A percentile compares a stretch with the other conserved stretches of the same genome.
Conservation (phyloP, 2,113 vertebrate species). For the Saiga tatarica region DNA sequence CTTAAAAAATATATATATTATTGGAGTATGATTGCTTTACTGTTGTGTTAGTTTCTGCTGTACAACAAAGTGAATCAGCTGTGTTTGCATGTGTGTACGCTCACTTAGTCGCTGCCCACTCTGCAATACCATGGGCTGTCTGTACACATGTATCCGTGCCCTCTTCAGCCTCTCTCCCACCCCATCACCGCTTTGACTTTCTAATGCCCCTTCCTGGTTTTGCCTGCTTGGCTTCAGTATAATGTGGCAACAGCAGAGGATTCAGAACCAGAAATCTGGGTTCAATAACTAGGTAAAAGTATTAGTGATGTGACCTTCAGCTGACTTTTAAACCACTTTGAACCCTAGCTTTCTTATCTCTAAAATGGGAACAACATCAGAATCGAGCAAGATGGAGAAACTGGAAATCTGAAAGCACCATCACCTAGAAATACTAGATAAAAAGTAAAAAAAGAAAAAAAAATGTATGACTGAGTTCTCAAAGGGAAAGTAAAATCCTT, state of each 20-base stretch:
- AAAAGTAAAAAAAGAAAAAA: not conserved
- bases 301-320: not conserved
- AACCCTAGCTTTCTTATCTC: not conserved
- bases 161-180: not conserved
- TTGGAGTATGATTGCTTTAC: not conserved
- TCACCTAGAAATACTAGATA: not conserved
- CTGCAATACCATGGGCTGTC: not conserved
- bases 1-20: not conserved
- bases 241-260: not conserved
- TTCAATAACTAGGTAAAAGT: not conserved
- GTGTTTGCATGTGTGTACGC: not conserved
- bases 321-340: not conserved
- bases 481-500: not conserved
- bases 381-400: not conserved
- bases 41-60: not conserved
- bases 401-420: not conserved
- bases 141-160: not conserved
- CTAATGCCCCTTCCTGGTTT: not conserved
- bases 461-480: not conserved
- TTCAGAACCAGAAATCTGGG: not conserved
- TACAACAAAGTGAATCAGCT: not conserved
- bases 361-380: not conserved
- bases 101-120: not conserved
- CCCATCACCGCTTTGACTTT: not conserved
- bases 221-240: not conserved